phyloP scores from a whole-genome alignment of 2,113 vertebrate genomes.

The Otus sunia region DNA sequence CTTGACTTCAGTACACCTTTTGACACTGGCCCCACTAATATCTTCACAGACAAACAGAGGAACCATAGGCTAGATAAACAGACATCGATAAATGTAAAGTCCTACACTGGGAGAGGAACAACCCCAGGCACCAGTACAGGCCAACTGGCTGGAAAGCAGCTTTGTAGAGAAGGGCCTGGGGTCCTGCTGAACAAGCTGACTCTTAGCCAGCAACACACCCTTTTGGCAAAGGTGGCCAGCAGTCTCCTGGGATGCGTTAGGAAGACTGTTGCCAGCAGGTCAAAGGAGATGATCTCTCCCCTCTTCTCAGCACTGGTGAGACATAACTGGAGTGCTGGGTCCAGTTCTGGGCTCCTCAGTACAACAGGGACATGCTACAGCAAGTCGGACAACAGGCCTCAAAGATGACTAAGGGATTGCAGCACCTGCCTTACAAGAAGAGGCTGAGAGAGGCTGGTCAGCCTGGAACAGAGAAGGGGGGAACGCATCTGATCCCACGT shows the following conservation, averaged over 20 bases:
- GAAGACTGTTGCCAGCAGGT: background rate
- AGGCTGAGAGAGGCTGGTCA: background rate
- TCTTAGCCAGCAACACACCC: background rate
- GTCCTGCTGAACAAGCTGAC: background rate
- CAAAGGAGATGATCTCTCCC: background rate
- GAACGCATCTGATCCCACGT: background rate
- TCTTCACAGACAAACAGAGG: background rate
- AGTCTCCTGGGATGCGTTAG: background rate
- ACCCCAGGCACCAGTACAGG: background rate
- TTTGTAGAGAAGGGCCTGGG: background rate
- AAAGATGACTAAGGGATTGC: background rate
- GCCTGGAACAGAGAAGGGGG: background rate
- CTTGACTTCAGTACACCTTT: background rate
- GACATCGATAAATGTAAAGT: background rate
- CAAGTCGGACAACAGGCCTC: background rate
- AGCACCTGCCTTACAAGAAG: background rate
- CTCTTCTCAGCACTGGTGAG: background rate
- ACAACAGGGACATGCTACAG: background rate
- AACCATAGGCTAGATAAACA: background rate
- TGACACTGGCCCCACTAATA: background rate
- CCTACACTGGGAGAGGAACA: background rate
- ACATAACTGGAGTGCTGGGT: background rate
- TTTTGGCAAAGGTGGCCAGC: background rate
- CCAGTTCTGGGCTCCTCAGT: background rate
- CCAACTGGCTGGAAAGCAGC: background rate